Percentiles rank a stretch among this genome's conserved stretches.
Evolutionary conservation across 2,113 vertebrate genomes (phyloP).

Genomic region (Ochotona curzoniae): DNA sequence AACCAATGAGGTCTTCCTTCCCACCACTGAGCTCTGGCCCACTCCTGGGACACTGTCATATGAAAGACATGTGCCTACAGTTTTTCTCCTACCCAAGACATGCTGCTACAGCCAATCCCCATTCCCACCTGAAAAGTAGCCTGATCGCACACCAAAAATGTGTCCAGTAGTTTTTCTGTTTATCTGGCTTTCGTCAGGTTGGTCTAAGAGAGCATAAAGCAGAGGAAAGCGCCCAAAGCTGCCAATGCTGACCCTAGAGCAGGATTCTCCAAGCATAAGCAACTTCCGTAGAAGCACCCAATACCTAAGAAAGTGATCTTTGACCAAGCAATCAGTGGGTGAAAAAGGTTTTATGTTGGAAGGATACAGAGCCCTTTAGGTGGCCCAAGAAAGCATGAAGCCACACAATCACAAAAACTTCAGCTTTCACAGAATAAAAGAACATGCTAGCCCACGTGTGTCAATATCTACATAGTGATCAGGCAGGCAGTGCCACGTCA

Average conservation of each 20-base stretch:
- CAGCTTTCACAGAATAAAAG: not conserved
- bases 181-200: not conserved
- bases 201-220: not conserved
- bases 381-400: not conserved
- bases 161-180: not conserved
- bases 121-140: not conserved
- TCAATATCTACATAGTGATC: not conserved
- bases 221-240: not conserved
- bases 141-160: not conserved
- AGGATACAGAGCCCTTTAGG: not conserved
- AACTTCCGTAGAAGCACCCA: not conserved
- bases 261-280: not conserved
- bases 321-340: not conserved
- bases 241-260: not conserved
- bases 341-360: not conserved
- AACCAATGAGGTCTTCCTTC: not conserved
- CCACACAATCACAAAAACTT: not conserved
- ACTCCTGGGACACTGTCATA: not conserved
- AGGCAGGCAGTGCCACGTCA: not conserved
- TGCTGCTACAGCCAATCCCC: not conserved
- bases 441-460: not conserved
- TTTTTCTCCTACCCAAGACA: not conserved
- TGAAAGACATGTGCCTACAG: not conserved
- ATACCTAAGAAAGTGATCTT: rapidly evolving
- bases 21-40: not conserved